Evolutionary conservation across 2,888 invertebrate genomes (phyloP).

Genomic region (Luffia ferchaultella): DNA sequence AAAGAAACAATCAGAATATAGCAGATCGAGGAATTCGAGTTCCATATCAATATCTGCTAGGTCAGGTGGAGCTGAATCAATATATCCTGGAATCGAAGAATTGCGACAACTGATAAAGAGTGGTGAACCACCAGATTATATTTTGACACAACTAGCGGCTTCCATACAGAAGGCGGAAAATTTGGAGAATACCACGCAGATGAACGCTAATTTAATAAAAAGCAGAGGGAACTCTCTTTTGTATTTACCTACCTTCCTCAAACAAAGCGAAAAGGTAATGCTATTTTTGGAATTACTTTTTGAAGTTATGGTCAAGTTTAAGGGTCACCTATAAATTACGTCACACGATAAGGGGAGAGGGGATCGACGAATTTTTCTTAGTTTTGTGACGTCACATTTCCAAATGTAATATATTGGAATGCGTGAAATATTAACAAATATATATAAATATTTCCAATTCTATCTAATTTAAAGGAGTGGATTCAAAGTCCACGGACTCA

Average conservation of each 20-base stretch:
- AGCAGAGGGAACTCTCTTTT: constrained; percentile 69
- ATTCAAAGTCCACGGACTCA: too few relatives aligned
- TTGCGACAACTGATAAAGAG: constrained; percentile 67
- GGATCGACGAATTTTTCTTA: too few relatives aligned
- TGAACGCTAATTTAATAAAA: constrained; percentile 21
- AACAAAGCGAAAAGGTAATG: constrained; percentile 74
- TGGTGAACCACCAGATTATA: constrained; percentile 60
- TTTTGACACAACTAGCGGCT: constrained; percentile 56
- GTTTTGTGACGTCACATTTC: too few relatives aligned
- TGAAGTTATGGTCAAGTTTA: too few relatives aligned
- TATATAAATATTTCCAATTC: too few relatives aligned
- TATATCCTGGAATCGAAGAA: constrained; percentile 58
- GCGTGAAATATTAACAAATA: too few relatives aligned
- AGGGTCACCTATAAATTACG: too few relatives aligned
- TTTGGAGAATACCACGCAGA: constrained; percentile 19
- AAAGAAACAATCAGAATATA: constrained; percentile 47
- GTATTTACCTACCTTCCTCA: constrained; percentile 78
- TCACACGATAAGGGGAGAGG: too few relatives aligned
- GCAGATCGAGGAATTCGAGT: constrained; percentile 54
- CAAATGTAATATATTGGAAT: too few relatives aligned
- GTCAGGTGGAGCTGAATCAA: constrained; percentile 31
- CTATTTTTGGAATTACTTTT: too few relatives aligned
- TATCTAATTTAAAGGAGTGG: too few relatives aligned
- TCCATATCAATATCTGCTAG: constrained; percentile 55
- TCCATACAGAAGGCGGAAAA: constrained; percentile 32